These are phyloP conservation scores for Ferrisia virgata DNA, from an alignment of 2,888 invertebrate genomes.

Conservation along the genomic window DNA sequence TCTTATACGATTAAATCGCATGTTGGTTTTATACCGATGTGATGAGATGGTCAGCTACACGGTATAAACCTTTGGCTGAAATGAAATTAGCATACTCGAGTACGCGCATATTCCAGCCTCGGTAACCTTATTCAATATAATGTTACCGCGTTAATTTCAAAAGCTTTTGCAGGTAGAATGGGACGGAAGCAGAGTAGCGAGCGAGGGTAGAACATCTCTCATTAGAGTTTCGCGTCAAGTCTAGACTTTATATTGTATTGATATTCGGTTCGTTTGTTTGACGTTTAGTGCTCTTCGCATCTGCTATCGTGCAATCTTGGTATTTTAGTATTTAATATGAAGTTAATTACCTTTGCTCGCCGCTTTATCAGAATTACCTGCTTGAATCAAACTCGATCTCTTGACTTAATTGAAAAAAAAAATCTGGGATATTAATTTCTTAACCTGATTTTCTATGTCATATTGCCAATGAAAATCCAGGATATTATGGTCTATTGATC, in stretches of 20 bases:
- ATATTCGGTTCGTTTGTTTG: neutral
- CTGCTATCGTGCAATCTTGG: neutral
- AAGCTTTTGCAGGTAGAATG: neutral
- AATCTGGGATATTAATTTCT: no score
- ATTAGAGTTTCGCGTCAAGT: neutral
- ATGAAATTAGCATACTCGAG: slow-evolving; percentile 3
- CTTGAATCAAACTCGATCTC: no score
- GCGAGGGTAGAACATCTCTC: neutral
- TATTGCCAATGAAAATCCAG: no score
- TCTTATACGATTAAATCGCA: neutral
- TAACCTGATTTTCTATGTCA: no score
- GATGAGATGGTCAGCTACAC: neutral
- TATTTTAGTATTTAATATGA: neutral
- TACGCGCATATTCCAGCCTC: neutral
- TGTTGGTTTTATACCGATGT: neutral
- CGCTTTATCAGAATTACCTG: neutral
- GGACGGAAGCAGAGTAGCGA: neutral
- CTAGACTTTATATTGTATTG: neutral
- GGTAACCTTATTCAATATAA: neutral
- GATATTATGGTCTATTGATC: no score
- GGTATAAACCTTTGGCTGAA: neutral
- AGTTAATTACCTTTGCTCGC: neutral
- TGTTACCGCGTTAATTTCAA: neutral
- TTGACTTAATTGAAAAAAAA: no score
- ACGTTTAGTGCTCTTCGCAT: neutral